Conservation (phyloP, 2,888 invertebrate species). For the Nematopogon swammerdamellus region DNA sequence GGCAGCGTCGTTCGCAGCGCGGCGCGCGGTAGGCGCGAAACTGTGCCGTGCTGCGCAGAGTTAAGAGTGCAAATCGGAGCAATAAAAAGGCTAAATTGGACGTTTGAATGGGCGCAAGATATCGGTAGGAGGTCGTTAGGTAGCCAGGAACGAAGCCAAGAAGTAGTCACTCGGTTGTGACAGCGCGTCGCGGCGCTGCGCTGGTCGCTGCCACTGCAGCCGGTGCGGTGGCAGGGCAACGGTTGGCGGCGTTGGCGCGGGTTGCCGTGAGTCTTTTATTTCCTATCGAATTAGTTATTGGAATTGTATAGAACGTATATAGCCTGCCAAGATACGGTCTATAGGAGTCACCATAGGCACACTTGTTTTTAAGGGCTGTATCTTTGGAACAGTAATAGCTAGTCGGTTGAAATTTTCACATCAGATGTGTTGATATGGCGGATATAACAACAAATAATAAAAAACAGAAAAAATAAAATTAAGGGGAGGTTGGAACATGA, state of each 20-base stretch:
- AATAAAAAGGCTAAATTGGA: neutral
- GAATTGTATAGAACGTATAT: neutral
- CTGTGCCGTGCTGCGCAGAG: slow-evolving; percentile 10
- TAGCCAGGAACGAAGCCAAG: slow-evolving; percentile 28
- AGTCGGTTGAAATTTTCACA: too few species aligned
- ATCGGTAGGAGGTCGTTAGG: slow-evolving; percentile 30
- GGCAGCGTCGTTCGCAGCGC: slow-evolving; percentile 15
- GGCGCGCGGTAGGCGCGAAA: slow-evolving; percentile 9
- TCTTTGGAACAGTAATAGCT: too few species aligned
- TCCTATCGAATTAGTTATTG: neutral
- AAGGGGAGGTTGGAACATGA: too few species aligned
- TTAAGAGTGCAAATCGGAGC: slow-evolving; percentile 1
- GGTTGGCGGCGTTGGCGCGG: neutral
- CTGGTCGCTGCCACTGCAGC: slow-evolving; percentile 17
- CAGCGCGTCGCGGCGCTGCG: slow-evolving; percentile 11
- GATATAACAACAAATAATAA: too few species aligned
- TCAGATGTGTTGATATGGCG: too few species aligned
- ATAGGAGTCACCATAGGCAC: too few species aligned
- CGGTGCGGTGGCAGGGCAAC: neutral
- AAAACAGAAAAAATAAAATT: too few species aligned
- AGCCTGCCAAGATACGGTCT: too few species aligned
- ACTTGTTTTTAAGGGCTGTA: too few species aligned
- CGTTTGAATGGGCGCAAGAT: neutral
- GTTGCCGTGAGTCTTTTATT: neutral
- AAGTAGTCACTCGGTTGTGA: slow-evolving; percentile 20